Base-by-base conservation (phyloP, 2,113 vertebrate species). In the Mastomys natalensis region DNA sequence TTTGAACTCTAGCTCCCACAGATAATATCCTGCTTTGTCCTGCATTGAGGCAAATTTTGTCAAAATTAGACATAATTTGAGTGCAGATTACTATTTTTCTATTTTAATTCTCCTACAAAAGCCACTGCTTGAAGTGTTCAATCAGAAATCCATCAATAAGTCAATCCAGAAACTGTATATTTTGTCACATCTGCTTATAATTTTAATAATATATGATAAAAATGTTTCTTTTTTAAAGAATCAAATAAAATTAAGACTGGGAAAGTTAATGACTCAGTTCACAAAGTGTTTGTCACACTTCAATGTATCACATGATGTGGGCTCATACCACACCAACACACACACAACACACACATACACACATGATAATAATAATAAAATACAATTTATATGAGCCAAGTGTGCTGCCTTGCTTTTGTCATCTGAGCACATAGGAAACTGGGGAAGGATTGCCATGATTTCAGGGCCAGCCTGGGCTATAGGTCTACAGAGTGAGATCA, bases 71-170 rank as follows among this genome's bases (percentile, higher is more conserved):
- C 21, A 7, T 45, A 51, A 85, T 58, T 64, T 76, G 43, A 72
- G 58, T 16, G 5, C 74, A 37, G 10, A 21, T 87, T 90, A 43
- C 21, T 90, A 37, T 74, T 91, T 91, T 88, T 29, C 5, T 45
- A 58, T 53, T 93, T 94, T 91, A 84, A 82, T 12, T 97, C 88
- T 93, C 91, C 62, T 80, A 73, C 10, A 87, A 92, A 89, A 43
- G 22, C 37, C 40, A 53, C 11, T 78, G 40, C 62, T 95, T 86
- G 2, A 89, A 91, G 53, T 77, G 51, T 72, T 70, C 91, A 87
- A 55, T 93, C 93, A 88, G 60, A 2, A 80, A 77, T 68, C 34
- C n/a, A 88, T 62, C n/a, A 53, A 17, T 66, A 94, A 96, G 62
- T 37, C 6, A 48, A 90, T 73, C 51, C 13, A 96, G 58, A 60